Evolutionary conservation across 1,140 invertebrate genomes (phyloP).

Genomic region (Cherax quadricarinatus): DNA sequence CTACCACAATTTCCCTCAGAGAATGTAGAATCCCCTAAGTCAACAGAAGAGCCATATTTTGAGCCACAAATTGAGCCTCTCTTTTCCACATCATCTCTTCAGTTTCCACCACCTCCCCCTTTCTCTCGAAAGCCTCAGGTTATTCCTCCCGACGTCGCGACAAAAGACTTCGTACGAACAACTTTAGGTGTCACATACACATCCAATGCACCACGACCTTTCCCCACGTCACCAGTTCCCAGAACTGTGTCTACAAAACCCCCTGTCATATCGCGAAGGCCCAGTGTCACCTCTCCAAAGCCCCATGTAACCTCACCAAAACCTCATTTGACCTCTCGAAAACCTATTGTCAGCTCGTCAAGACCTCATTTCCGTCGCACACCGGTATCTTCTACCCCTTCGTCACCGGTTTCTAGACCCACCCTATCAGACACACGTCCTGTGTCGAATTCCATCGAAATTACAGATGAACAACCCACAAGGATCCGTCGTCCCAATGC

Average conservation of each 20-base stretch:
- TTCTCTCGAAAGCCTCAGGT: not conserved
- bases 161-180: not conserved
- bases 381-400: too few relatives aligned
- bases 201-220: not conserved
- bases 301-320: not conserved
- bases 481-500: not conserved
- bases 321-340: not conserved
- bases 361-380: not conserved
- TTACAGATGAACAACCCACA: not conserved
- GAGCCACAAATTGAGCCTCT: not conserved
- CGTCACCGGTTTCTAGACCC: not conserved
- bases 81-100: not conserved
- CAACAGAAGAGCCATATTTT: not conserved
- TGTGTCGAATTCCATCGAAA: slow-evolving; percentile 37
- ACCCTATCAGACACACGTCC: not conserved
- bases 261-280: not conserved
- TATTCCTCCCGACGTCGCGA: not conserved
- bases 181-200: not conserved
- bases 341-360: not conserved
- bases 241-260: not conserved
- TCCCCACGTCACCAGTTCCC: not conserved
- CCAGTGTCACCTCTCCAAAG: not conserved
- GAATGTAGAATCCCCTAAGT: not conserved
- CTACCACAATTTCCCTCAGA: not conserved
- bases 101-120: not conserved